A percentile compares a stretch with the other conserved stretches of the same genome.
Conservation (phyloP, 2,797 vertebrate species). For the Clarias pachynema region DNA sequence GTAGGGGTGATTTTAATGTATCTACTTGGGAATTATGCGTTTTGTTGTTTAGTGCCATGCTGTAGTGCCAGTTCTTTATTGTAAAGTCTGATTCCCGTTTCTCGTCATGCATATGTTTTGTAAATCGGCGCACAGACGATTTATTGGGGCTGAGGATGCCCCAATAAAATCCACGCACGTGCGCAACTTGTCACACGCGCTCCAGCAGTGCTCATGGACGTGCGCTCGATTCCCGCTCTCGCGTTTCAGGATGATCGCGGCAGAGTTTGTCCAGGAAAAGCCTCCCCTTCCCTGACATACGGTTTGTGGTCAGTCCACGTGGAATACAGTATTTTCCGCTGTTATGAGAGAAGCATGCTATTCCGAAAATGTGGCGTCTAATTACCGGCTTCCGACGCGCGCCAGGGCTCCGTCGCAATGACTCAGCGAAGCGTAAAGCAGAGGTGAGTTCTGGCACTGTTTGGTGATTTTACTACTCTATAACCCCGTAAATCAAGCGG, state of each 20-base stretch:
- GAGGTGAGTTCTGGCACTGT: constrained; percentile 9
- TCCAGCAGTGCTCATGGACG: constrained; percentile 10
- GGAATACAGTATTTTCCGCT: constrained; percentile 33
- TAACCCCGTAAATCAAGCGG: neutral
- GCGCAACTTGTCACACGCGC: constrained; percentile 12
- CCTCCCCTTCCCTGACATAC: constrained; percentile 26
- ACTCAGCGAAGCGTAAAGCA: constrained; percentile 46
- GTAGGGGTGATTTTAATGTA: neutral
- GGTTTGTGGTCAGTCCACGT: constrained; percentile 39
- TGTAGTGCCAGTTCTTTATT: neutral
- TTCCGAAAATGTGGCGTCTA: constrained; percentile 13
- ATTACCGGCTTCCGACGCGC: constrained; percentile 47
- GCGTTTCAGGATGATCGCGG: constrained; percentile 26
- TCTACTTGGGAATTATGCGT: neutral
- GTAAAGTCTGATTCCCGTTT: neutral
- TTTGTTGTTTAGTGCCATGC: neutral
- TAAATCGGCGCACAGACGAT: neutral
- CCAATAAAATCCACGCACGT: neutral
- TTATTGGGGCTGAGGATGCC: neutral
- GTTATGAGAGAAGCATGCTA: neutral
- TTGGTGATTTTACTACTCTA: neutral
- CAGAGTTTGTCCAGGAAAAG: constrained; percentile 19
- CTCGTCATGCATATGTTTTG: neutral
- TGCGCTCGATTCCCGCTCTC: constrained; percentile 31
- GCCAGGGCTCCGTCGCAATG: constrained; percentile 50